These are phyloP conservation scores for Leptodactylus fallax DNA, from an alignment of 2,797 vertebrate genomes.

Conservation along the genomic window DNA sequence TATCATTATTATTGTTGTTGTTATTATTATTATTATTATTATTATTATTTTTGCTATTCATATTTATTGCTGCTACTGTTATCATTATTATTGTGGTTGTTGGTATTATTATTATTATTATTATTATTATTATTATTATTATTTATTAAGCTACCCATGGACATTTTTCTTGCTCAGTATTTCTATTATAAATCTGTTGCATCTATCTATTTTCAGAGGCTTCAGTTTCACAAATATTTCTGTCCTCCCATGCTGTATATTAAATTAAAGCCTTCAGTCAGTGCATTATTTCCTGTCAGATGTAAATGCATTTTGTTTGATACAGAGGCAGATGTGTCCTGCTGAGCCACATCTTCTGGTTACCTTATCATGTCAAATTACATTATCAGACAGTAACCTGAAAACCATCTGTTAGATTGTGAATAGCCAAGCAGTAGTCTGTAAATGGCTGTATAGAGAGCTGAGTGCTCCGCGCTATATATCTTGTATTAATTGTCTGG, in stretches of 20 bases:
- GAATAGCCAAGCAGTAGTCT: conserved; percentile 32
- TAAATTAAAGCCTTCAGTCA: neutral
- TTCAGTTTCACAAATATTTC: neutral
- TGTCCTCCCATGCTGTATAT: neutral
- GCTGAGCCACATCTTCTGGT: conserved; percentile 54
- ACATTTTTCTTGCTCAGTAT: neutral
- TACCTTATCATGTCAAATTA: conserved; percentile 60
- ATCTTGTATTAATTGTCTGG: conserved; percentile 37
- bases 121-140: too few species aligned
- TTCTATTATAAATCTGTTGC: too few species aligned
- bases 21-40: too few species aligned
- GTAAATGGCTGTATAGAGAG: conserved; percentile 22
- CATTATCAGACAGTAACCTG: conserved; percentile 53
- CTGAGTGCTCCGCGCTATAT: neutral
- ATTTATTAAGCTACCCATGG: neutral
- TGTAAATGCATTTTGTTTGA: conserved; percentile 20
- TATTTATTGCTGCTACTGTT: too few species aligned
- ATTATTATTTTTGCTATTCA: too few species aligned
- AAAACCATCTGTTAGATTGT: conserved; percentile 53
- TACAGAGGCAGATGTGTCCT: conserved; percentile 47
- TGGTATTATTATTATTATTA: too few species aligned
- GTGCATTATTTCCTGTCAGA: conserved; percentile 25
- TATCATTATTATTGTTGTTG: too few species aligned
- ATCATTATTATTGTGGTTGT: too few species aligned
- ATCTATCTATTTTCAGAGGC: neutral